These are phyloP conservation scores for Myocastor coypus DNA, from an alignment of 2,113 vertebrate species.

Conservation along the genomic window DNA sequence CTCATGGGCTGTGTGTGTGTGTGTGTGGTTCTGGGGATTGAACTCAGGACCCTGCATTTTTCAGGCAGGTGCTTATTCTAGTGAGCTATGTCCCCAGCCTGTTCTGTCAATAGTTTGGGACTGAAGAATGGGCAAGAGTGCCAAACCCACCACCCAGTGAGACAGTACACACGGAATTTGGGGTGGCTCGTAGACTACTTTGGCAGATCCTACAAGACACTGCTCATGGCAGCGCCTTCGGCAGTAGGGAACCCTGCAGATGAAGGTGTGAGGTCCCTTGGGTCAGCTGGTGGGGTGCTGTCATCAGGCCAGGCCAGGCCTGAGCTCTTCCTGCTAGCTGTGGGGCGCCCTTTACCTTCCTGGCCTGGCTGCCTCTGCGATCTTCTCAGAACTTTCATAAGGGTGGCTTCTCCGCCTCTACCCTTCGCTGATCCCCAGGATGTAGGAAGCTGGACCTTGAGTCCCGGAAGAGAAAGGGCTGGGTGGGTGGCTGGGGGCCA, in stretches of 20 bases:
- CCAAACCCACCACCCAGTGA: neutral
- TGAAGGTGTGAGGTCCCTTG: neutral
- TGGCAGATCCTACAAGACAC: neutral
- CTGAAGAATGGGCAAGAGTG: neutral
- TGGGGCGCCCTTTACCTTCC: neutral
- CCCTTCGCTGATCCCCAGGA: neutral
- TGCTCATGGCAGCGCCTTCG: neutral
- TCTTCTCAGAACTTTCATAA: neutral
- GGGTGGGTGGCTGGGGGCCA: neutral
- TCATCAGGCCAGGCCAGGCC: neutral
- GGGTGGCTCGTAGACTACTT: neutral
- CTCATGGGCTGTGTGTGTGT: too few relatives aligned
- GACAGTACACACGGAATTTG: neutral
- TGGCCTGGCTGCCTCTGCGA: accelerated
- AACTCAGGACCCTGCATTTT: too few relatives aligned
- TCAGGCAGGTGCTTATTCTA: too few relatives aligned
- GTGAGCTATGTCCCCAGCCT: too few relatives aligned
- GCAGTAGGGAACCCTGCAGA: neutral
- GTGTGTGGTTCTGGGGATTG: too few relatives aligned
- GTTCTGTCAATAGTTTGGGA: neutral
- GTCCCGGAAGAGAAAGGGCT: neutral
- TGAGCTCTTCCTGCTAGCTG: accelerated
- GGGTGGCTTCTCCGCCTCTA: neutral
- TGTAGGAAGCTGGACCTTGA: neutral
- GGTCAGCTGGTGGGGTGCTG: neutral